Percentiles rank a stretch among this genome's conserved stretches.
Conservation (phyloP, 1,140 invertebrate species). For the Scylla paramamosain region DNA sequence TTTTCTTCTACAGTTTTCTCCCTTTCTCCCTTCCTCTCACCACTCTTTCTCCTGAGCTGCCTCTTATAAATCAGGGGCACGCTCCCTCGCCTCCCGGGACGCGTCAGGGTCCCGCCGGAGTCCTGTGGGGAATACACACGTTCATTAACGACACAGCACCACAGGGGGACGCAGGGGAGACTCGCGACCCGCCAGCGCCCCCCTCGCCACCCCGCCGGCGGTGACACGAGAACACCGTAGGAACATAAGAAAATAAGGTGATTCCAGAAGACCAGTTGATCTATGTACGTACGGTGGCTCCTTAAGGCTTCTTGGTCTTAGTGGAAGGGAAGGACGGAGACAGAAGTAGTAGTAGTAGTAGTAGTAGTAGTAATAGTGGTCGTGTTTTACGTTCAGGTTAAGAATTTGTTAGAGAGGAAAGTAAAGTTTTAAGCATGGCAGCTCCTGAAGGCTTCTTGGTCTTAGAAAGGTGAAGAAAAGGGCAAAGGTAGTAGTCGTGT, state of each 20-base stretch:
- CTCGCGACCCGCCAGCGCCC: not conserved
- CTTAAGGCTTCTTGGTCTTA: not conserved
- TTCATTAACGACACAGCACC: not conserved
- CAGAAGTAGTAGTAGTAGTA: constrained; percentile 24
- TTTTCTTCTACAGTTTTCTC: not conserved
- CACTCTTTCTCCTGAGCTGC: not conserved
- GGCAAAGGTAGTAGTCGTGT: too few relatives aligned
- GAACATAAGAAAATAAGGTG: too few relatives aligned
- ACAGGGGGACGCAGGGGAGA: not conserved
- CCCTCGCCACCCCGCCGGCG: not conserved
- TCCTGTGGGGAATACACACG: not conserved
- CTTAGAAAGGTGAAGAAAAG: too few relatives aligned
- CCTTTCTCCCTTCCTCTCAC: not conserved
- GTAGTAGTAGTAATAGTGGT: constrained; percentile 22
- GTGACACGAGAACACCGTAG: not conserved
- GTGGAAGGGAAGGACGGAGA: not conserved
- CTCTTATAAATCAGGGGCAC: not conserved
- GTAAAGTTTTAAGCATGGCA: too few relatives aligned
- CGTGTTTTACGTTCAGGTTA: too few relatives aligned
- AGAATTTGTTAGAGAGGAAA: too few relatives aligned
- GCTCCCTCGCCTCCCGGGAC: constrained; percentile 15
- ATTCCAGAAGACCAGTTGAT: too few relatives aligned
- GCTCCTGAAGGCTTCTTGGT: too few relatives aligned
- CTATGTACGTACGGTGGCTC: too few relatives aligned
- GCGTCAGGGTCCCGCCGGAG: not conserved